phyloP scores from a whole-genome alignment of 2,797 vertebrate genomes.

The Hybognathus amarus region DNA sequence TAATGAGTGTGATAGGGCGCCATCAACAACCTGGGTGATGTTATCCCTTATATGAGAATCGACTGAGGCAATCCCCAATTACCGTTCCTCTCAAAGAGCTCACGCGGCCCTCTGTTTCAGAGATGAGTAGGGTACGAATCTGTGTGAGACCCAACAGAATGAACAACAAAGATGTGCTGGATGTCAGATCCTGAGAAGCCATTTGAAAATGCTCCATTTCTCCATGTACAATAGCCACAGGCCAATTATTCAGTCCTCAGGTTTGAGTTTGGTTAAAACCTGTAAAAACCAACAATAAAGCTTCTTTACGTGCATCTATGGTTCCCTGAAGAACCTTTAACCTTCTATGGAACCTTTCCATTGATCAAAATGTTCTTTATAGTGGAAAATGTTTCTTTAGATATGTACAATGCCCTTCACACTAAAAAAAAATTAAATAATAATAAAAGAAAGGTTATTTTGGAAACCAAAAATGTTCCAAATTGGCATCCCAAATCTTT shows the following conservation, averaged over 20 bases:
- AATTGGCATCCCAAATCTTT: not conserved
- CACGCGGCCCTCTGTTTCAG: not conserved
- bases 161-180: conserved; percentile 28
- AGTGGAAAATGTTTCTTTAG: no score
- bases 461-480: not conserved
- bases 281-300: not conserved
- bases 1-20: conserved; percentile 58
- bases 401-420: not conserved
- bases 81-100: conserved; percentile 18
- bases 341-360: not conserved
- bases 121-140: conserved; percentile 14
- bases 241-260: conserved; percentile 1
- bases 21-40: conserved; percentile 38
- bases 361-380: not conserved
- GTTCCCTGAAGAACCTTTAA: not conserved
- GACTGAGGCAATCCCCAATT: conserved; percentile 47
- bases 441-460: no score
- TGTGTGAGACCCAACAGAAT: conserved; percentile 16
- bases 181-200: conserved; percentile 18
- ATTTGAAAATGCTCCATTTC: not conserved
- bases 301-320: not conserved
- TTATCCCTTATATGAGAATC: conserved; percentile 43
- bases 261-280: conserved; percentile 8
- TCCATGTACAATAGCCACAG: not conserved
- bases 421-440: no score